Conservation (phyloP, 1,140 invertebrate genomes). For the Magallana gigas region DNA sequence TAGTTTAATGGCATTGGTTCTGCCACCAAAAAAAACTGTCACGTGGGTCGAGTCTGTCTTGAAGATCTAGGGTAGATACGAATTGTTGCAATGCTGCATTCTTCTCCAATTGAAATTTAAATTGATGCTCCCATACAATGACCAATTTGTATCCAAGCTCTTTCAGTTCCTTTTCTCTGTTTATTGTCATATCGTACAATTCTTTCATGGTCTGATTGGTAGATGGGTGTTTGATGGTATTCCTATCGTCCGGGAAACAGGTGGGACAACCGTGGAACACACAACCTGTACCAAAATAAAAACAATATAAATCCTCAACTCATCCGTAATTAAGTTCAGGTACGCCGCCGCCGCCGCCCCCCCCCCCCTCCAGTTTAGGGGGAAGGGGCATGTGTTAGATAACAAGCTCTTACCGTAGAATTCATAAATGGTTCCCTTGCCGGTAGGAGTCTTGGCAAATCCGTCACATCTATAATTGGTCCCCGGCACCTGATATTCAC, state of each 20-base stretch:
- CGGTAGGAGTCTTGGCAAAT: not conserved
- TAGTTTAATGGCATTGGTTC: slow-evolving; percentile 46
- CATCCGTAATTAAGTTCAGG: too few relatives aligned
- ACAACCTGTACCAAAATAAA: slow-evolving; percentile 29
- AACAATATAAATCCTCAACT: too few relatives aligned
- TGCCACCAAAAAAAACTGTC: slow-evolving; percentile 52
- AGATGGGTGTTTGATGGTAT: slow-evolving; percentile 14
- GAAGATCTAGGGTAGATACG: slow-evolving; percentile 13
- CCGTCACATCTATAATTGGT: slow-evolving; percentile 51
- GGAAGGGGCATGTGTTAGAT: not conserved
- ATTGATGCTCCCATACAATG: slow-evolving; percentile 42
- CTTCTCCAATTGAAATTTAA: slow-evolving; percentile 21
- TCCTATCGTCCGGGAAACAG: slow-evolving; percentile 44
- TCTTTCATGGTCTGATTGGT: slow-evolving; percentile 48
- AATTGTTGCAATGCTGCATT: slow-evolving; percentile 18
- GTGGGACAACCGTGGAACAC: slow-evolving; percentile 46
- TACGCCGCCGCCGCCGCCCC: slow-evolving; percentile 37
- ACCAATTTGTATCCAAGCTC: slow-evolving; percentile 23
- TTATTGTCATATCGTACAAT: slow-evolving; percentile 42
- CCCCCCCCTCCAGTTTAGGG: slow-evolving; percentile 9
- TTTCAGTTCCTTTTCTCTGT: slow-evolving; percentile 15
- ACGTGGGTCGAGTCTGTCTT: slow-evolving; percentile 44
- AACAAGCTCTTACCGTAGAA: slow-evolving; percentile 29
- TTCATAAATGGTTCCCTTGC: slow-evolving; percentile 48
- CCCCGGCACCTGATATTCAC: slow-evolving; percentile 40